Evolutionary conservation across 2,113 vertebrate species (phyloP), one percentile per base, ranked within the genome.

Genomic region (Oenanthe melanoleuca): DNA sequence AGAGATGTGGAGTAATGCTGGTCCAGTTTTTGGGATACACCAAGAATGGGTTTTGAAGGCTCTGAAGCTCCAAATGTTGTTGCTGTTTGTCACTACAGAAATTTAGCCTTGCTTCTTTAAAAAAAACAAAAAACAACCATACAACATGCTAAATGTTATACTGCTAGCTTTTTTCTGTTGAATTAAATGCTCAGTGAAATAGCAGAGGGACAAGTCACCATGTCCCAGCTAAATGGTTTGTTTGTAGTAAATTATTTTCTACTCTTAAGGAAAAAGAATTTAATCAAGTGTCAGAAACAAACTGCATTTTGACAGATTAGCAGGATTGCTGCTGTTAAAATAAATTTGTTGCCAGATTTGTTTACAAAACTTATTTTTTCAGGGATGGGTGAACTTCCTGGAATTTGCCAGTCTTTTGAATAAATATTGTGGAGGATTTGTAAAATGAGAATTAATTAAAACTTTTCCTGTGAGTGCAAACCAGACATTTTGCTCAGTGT

Each of bases 321-420:
- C 59, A 70, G 52, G 47, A 55, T 37, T 97, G 75, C 69, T 88
- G 79, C 89, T 90, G 88, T 83, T 96, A 83, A 95, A 94, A 96
- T 49, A 52, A 86, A 83, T 93, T 93, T 93, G 49, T 96, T 97
- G 94, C 94, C 94, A 96, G 88, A 96, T 96, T 97, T 97, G 93
- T 96, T 96, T 96, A 95, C 75, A 90, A 93, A 96, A 90, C 38
- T 92, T 92, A 42, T 64, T 86, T 77, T 94, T 96, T 95, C 92
- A 95, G 85, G 72, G 88, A 94, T 96, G 93, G 40, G 28, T 94
- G 93, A 96, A 90, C 90, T 94, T 93, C 61, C 61, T 81, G 72
- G 40, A 95, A 96, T 96, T 95, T 86, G 89, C 52, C 92, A 86
- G 86, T 94, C 93, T 71, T 88, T 64, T 78, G 79, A 95, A 96